These are phyloP conservation scores for Drosophila rellima DNA, from an alignment of 2,888 invertebrate species.

Conservation along the genomic window DNA sequence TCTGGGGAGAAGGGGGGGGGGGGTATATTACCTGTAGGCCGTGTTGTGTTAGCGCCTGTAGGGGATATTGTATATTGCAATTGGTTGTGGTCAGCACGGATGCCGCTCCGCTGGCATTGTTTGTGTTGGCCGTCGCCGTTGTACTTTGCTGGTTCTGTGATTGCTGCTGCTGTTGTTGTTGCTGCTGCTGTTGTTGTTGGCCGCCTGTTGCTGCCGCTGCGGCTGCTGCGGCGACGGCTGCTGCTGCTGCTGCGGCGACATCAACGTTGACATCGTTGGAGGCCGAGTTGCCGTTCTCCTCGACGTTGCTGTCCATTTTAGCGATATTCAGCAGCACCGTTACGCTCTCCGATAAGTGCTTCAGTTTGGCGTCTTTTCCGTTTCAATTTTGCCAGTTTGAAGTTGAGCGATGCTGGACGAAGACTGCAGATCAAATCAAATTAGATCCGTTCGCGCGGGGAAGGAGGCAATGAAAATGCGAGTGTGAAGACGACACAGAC, in stretches of 20 bases:
- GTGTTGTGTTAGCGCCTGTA: conserved; percentile 86
- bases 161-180: conserved; percentile 58
- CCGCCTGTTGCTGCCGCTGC: conserved; percentile 49
- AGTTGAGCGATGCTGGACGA: conserved; percentile 44
- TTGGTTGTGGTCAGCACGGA: conserved; percentile 88
- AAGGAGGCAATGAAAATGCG: neutral
- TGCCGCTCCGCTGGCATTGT: conserved; percentile 62
- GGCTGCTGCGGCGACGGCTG: conserved; percentile 41
- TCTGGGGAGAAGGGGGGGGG: neutral
- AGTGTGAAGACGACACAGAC: neutral
- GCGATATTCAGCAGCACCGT: conserved; percentile 88
- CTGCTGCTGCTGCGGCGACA: conserved; percentile 49
- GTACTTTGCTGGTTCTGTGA: conserved; percentile 80
- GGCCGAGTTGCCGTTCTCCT: conserved; percentile 91
- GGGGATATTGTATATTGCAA: conserved; percentile 92
- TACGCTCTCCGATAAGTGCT: conserved; percentile 87
- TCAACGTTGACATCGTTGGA: conserved; percentile 77
- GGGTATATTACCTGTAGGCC: conserved; percentile 88
- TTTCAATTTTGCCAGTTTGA: conserved; percentile 85
- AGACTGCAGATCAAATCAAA: conserved; percentile 27
- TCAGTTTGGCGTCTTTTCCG: conserved; percentile 85
- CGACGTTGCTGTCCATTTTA: conserved; percentile 94
- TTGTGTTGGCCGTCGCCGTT: conserved; percentile 70
- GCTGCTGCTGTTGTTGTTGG: conserved; percentile 46
- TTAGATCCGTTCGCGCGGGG: too few relatives aligned